Evolutionary conservation across 2,797 vertebrate genomes (phyloP).

Genomic region (Lepidocolaptes lacrymiger): DNA sequence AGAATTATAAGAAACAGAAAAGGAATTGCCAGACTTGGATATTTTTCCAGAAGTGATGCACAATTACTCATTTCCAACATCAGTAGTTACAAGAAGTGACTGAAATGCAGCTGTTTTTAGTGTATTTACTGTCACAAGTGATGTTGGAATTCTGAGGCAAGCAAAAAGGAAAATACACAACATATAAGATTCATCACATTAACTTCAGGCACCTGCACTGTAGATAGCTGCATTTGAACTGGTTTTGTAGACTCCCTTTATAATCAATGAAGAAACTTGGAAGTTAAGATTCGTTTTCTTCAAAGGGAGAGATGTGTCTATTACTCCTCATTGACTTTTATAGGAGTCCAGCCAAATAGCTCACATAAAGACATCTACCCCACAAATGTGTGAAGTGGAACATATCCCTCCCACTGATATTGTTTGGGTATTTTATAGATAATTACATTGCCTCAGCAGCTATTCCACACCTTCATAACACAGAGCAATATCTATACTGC

Average conservation of each 20-base stretch:
- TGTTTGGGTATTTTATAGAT: slow-evolving; percentile 28
- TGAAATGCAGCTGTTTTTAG: not conserved
- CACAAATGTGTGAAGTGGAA: slow-evolving; percentile 25
- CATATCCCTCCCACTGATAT: slow-evolving; percentile 26
- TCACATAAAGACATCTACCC: slow-evolving; percentile 29
- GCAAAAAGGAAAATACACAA: not conserved
- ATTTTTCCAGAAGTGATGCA: slow-evolving; percentile 7
- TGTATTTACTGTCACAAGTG: not conserved
- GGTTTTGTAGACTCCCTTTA: not conserved
- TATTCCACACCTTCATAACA: slow-evolving; percentile 22
- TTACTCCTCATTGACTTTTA: slow-evolving; percentile 27
- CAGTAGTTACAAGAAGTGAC: not conserved
- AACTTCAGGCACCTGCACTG: not conserved
- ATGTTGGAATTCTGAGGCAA: slow-evolving; percentile 24
- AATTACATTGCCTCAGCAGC: slow-evolving; percentile 45
- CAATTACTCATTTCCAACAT: not conserved
- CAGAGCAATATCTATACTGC: not conserved
- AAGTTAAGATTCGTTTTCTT: slow-evolving; percentile 32
- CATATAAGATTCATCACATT: not conserved
- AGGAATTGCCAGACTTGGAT: not conserved
- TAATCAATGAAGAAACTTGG: not conserved
- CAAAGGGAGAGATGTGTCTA: slow-evolving; percentile 14
- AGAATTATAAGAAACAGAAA: not conserved
- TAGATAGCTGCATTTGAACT: not conserved
- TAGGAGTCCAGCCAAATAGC: slow-evolving; percentile 2